These are phyloP conservation scores for Clarias platycephalus DNA, from an alignment of 2,797 vertebrate species.

Conservation along the genomic window DNA sequence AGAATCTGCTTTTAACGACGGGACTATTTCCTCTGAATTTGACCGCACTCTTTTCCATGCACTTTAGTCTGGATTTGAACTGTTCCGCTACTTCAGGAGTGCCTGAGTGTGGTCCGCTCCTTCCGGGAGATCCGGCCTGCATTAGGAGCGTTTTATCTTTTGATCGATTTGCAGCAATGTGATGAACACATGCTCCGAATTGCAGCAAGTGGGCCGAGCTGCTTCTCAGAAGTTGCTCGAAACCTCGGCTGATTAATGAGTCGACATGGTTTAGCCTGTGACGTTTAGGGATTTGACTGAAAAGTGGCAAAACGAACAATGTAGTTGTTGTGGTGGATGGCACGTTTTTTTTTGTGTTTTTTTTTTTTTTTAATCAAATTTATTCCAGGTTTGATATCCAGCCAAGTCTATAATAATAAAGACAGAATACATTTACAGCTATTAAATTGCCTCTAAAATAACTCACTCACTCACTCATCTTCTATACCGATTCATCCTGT, in stretches of 20 bases:
- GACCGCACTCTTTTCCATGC: constrained; percentile 28
- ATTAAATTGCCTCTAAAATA: background rate
- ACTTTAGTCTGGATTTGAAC: constrained; percentile 25
- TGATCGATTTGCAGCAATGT: constrained; percentile 13
- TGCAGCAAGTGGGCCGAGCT: background rate
- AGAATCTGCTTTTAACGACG: background rate
- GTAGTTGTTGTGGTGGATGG: background rate
- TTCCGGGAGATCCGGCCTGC: background rate
- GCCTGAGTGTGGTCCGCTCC: background rate
- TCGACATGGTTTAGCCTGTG: background rate
- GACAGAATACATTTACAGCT: background rate
- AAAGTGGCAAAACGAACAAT: background rate
- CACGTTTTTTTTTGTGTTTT: background rate
- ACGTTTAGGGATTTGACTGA: background rate
- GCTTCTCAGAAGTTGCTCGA: background rate
- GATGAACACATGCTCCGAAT: background rate
- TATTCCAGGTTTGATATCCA: background rate
- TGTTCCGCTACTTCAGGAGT: constrained; percentile 26
- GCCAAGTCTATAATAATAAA: background rate
- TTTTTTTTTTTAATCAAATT: background rate
- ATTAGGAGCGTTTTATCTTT: constrained; percentile 2
- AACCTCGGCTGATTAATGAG: constrained; percentile 16
- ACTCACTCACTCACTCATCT: too few relatives aligned
- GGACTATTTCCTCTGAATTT: constrained; percentile 8
- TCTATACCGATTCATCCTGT: too few relatives aligned